Evolutionary conservation across 2,888 invertebrate species (phyloP), one percentile per base, ranked within the genome.

Genomic region (Lycia hirtaria): DNA sequence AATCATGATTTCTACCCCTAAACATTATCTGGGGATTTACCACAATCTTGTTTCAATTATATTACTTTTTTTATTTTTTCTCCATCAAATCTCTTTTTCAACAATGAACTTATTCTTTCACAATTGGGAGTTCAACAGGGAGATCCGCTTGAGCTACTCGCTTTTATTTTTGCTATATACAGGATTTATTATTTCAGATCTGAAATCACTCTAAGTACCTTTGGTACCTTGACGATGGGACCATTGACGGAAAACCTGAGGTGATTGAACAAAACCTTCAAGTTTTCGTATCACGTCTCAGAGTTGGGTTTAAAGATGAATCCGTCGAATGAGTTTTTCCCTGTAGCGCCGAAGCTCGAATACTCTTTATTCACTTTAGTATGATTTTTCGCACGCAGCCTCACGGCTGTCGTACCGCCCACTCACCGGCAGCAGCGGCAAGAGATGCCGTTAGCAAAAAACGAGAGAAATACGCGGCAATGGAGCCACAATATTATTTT

Each of bases 81-180:
- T 14, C 32, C 32, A 32, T 28, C 28, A n/a, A 9, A 28, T 10
- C 10, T 3, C 28, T 28, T 28, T 10, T 28, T 28, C 10, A 28
- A 10, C 10, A 7, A 10, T 10, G 10, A 28, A 3, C 44, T 32
- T 19, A 32, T 32, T 19, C 6, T 14, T 3, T 45, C 33, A 9
- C 28, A 17, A 38, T 28, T 49, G 12, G 48, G 37, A n/a, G 17
- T n/a, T 4, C 26, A 38, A 40, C 30, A 50, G 22, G 49, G 38
- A 2, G 32, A 50, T 30, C 32, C 40, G 4, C 20, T 50, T 24
- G 49, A 14, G 12, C 49, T 26, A 1, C 20, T 40, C 1, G 15
- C 40, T 3, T 48, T 48, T 17, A 49, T 38, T 20, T n/a, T 49
- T 0, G 49, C 19, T 0, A 49, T 38, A 0, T 32, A 40, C 30